Evolutionary conservation across 2,797 vertebrate species (phyloP), one percentile per base, ranked within the genome.

Genomic region (Cossypha caffra): DNA sequence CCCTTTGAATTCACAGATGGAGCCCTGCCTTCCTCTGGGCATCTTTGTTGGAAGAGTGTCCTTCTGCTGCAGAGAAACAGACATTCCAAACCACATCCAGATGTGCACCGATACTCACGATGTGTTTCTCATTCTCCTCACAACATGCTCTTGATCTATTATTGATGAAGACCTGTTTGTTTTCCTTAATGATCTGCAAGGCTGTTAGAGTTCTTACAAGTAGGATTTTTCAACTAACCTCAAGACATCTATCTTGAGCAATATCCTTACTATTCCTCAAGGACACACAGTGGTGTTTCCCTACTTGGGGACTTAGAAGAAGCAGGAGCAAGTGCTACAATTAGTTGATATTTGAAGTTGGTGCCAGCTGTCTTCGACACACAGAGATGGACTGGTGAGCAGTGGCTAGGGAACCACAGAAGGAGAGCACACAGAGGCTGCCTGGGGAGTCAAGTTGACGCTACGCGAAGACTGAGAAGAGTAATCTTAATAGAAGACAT

Each of bases 1-100:
- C 24, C 26, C 88, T 97, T 94, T 96, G 91, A 98, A 95, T 96
- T 93, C 33, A 17, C 91, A 97, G 81, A 96, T 91, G 91, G 86
- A 95, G 75, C 78, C 58, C 67, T 86, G 82, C 66, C 88, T 95
- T 96, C 74, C 96, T 96, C 84, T 95, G 68, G 74, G 85, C 81
- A 83, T 95, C 90, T 96, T 58, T 94, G 83, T 26, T 90, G 67
- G 48, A 80, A 93, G 43, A 88, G 13, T 5, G 3, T 23, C 76
- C 75, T 88, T 95, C 79, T 90, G 79, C 38, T 90, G 19, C 3
- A 0, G 4, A 87, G 83, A 93, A 84, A 63, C 24, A 55, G 78
- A 81, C 55, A 10, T 69, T 63, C 67, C 61, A 94, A 95, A 96
- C 94, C 75, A 93, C 77, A 96, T 90, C 95, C 97, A 98, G 97